Base-by-base conservation (phyloP, 2,797 vertebrate species). In the Galaxias olidus region DNA sequence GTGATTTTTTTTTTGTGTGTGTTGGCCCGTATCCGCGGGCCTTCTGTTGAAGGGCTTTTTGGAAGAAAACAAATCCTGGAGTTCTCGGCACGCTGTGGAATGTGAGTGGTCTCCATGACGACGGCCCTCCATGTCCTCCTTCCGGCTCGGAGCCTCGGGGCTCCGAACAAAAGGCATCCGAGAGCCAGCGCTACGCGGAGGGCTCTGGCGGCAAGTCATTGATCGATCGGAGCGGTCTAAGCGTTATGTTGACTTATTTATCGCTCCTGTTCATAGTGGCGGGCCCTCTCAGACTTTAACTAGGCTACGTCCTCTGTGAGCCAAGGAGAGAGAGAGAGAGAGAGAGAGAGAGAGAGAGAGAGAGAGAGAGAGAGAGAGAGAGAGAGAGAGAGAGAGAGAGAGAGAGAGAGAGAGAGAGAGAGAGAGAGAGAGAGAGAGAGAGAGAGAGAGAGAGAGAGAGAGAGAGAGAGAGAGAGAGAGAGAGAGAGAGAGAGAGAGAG, bases 91-190 rank as follows among this genome's bases (percentile, higher is more conserved):
- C 77, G 81, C 82, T 71, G 64, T 72, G 86, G 85, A 88, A 88
- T 78, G 81, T 84, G 79, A 81, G 76, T 65, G 60, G 79, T 88
- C 75, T 82, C 84, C 80, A 85, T 85, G 86, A 83, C 84, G 76
- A 89, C 78, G 49, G 69, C 65, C 73, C 67, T n/a, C n/a, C 68
- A 73, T 75, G 75, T 84, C 78, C 74, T 78, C 70, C 77, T 84
- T 84, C 82, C 69, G 47, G 73, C 80, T 78, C 64, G 78, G 66
- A 75, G 83, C 69, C 10, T 13, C 61, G 41, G 70, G 74, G 69
- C 62, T 60, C 18, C 4, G 20, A 40, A 46, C n/a, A 61, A 44
- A 42, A 6, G 10, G 13, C 55, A 11, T 5, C 63, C 51, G 30
- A 10, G 58, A 63, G 65, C 52, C 72, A 52, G 56, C 76, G 63